phyloP scores from a whole-genome alignment of 2,888 invertebrate species.

The Eupithecia tripunctaria region DNA sequence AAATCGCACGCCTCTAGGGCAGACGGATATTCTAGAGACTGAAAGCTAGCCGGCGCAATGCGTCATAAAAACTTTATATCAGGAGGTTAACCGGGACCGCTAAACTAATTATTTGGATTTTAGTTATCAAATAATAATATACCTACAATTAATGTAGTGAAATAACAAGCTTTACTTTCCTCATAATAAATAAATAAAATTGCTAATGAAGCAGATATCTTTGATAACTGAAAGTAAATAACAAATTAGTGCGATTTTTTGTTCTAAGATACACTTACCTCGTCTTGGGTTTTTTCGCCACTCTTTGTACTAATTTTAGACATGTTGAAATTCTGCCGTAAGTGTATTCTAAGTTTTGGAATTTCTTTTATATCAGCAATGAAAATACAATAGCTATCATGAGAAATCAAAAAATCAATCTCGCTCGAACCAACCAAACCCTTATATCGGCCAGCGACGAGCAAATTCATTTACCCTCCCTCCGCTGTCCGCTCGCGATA shows the following conservation, averaged over 20 bases:
- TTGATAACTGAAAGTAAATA: background rate
- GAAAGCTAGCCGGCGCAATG: constrained; percentile 49
- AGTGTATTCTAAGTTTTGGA: background rate
- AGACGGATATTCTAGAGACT: background rate
- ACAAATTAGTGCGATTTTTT: background rate
- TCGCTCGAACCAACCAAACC: too few species aligned
- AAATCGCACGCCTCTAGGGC: background rate
- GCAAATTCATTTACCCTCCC: too few species aligned
- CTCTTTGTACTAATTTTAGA: constrained; percentile 67
- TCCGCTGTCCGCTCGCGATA: too few species aligned
- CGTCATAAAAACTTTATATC: constrained; percentile 47
- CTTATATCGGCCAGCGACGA: too few species aligned
- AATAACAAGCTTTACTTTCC: background rate
- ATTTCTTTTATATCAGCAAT: background rate
- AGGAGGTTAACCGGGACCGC: background rate
- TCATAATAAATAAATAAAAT: background rate
- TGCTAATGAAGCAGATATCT: background rate
- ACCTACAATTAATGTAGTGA: background rate
- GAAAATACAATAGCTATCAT: background rate
- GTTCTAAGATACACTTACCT: constrained; percentile 79
- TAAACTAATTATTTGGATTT: background rate
- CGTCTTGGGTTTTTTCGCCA: constrained; percentile 86
- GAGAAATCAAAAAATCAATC: background rate
- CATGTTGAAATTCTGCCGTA: constrained; percentile 53
- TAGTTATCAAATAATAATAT: background rate